Base-by-base conservation (phyloP, 2,888 invertebrate genomes). In the Synanthedon myopaeformis region DNA sequence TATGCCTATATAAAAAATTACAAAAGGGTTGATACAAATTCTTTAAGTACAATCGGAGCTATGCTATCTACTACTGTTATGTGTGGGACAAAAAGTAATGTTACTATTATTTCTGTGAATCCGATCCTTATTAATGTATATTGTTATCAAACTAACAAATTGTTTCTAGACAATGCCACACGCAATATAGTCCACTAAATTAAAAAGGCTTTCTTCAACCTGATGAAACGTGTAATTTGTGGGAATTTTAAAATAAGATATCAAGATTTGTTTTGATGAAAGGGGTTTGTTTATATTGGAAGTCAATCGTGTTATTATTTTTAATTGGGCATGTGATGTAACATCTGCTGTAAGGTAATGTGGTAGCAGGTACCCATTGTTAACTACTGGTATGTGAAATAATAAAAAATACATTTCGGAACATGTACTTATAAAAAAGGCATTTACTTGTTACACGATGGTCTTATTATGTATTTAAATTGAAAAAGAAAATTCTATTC, bases 231-330 rank as follows among this genome's bases (percentile, higher is more conserved):
- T 79, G 62, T 83, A 82, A 83, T 84, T 83, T 79, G 61, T 65
- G 60, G 64, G 61, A 35, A 70, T 69, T 69, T 56, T 54, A 67
- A 49, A 79, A 72, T 74, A 79, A 84, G 83, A 80, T 76, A 74
- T 82, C 76, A 77, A 72, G 79, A 74, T 76, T 79, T 76, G 76
- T 78, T 80, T 70, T 70, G 69, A 67, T 69, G 65, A 68, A 77
- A 78, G 68, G 69, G 70, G 72, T 76, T 69, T 69, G 73, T 75
- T 76, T 78, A 76, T 77, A 48, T 71, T 61, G 48, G 66, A 71
- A 42, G 71, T 73, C 76, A 75, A 81, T 79, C 74, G 76, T 75
- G 72, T 73, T 73, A 76, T 84, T 82, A 81, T 68, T 78, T 82
- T 79, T 79, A 82, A 83, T 80, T 76, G 75, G 70, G 59, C 64